These are phyloP conservation scores for Emmelina monodactyla DNA, from an alignment of 2,888 invertebrate genomes.

Conservation along the genomic window DNA sequence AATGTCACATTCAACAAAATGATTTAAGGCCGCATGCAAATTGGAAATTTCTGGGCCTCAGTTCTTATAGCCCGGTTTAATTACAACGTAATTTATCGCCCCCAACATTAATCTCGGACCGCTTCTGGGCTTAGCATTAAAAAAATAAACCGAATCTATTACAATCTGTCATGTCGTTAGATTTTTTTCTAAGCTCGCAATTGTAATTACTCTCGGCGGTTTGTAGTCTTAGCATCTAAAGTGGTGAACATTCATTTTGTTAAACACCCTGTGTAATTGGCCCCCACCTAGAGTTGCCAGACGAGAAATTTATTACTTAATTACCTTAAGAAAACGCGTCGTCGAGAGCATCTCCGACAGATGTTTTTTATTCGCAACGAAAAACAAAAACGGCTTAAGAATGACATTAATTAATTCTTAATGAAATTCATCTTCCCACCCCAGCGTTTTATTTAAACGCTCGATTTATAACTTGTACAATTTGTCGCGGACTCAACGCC, in stretches of 20 bases:
- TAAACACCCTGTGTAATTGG: slow-evolving; percentile 53
- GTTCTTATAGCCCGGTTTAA: too few relatives aligned
- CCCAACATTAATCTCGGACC: slow-evolving; percentile 51
- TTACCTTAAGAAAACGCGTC: slow-evolving; percentile 64
- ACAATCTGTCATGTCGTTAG: slow-evolving; percentile 63
- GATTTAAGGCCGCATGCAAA: slow-evolving; percentile 23
- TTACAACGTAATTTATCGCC: slow-evolving; percentile 56
- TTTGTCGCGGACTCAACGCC: slow-evolving; percentile 48
- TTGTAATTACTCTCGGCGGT: slow-evolving; percentile 58
- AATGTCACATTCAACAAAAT: slow-evolving; percentile 21
- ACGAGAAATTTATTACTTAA: slow-evolving; percentile 67
- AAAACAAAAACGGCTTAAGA: slow-evolving; percentile 65
- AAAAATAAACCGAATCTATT: slow-evolving; percentile 48
- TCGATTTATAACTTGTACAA: slow-evolving; percentile 62
- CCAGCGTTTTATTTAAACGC: slow-evolving; percentile 58
- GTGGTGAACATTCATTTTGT: slow-evolving; percentile 55
- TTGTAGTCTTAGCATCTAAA: slow-evolving; percentile 26
- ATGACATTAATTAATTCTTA: slow-evolving; percentile 68
- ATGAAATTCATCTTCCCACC: slow-evolving; percentile 67
- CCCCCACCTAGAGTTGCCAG: slow-evolving; percentile 60
- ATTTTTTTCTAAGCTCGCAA: slow-evolving; percentile 60
- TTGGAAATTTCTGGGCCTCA: slow-evolving; percentile 9
- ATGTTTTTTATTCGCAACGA: slow-evolving; percentile 61
- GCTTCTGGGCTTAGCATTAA: slow-evolving; percentile 32
- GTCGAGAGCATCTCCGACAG: slow-evolving; percentile 45